Percentiles rank a stretch among this genome's conserved stretches.
Evolutionary conservation across 2,113 vertebrate genomes (phyloP).

Genomic region (Clarias macrocephalus): DNA sequence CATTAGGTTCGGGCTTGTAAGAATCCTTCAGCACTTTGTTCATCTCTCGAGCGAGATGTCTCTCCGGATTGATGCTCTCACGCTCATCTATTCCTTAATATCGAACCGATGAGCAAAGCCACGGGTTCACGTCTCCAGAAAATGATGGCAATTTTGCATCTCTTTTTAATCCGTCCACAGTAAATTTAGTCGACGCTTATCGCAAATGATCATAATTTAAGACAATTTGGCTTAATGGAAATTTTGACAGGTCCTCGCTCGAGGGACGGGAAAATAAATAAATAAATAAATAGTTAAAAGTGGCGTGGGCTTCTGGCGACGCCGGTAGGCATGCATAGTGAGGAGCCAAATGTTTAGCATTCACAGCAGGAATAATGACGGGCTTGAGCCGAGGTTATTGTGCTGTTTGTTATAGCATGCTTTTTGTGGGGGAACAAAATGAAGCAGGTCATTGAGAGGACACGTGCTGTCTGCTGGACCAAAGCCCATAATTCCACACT

Average conservation of each 20-base stretch:
- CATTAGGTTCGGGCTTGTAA: background rate
- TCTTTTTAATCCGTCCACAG: slow-evolving; percentile 41
- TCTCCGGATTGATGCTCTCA: background rate
- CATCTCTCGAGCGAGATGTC: background rate
- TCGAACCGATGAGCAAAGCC: background rate
- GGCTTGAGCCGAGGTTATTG: slow-evolving; percentile 28
- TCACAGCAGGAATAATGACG: slow-evolving; percentile 35
- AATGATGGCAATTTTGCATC: slow-evolving; percentile 32
- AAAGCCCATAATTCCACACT: background rate
- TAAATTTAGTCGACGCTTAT: slow-evolving; percentile 35
- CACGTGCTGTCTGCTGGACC: slow-evolving; percentile 1
- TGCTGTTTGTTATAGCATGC: slow-evolving; percentile 20
- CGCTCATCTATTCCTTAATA: background rate
- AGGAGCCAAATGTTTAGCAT: slow-evolving; percentile 26
- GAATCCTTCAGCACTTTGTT: slow-evolving; percentile 15
- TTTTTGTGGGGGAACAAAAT: slow-evolving; percentile 2
- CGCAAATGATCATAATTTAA: slow-evolving; percentile 37
- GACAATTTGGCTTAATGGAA: slow-evolving; percentile 35
- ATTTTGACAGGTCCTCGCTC: slow-evolving; percentile 41
- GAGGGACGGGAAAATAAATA: background rate
- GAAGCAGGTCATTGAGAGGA: slow-evolving; percentile 15
- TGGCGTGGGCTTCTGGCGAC: background rate
- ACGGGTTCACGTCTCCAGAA: slow-evolving; percentile 13
- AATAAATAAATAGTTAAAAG: background rate
- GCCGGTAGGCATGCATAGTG: background rate